Base-by-base conservation (phyloP, 2,797 vertebrate genomes). In the Garrulus glandarius region DNA sequence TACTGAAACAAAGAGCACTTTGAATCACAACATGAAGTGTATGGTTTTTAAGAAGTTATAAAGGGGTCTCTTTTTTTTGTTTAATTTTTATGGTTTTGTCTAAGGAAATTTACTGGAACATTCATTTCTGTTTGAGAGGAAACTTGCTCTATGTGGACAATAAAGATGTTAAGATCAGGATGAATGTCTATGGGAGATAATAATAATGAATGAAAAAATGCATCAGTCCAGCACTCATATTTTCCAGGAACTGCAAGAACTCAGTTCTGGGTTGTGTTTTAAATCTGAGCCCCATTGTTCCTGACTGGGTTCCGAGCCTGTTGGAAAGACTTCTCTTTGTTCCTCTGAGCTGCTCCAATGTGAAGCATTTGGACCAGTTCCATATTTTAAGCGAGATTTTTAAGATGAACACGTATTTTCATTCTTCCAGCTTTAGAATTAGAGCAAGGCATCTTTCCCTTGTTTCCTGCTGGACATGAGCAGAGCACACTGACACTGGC, bases 321-420 rank as follows among this genome's bases (percentile, higher is more conserved):
- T 93, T 78, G 24, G 75, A 96, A 95, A 93, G 93, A 70, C 68
- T 6, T 9, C 90, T 93, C 83, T 94, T 94, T 92, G 92, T 96
- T 93, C 89, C 82, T 71, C 63, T 26, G 68, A 94, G 74, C 84
- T 77, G 84, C 97, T 93, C 91, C 95, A 69, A 76, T 88, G 88
- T 67, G 84, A 92, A 78, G 43, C 89, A 27, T 53, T 94, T 96
- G 93, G 70, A 96, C 32, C 5, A 1, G 65, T 97, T 96, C 96
- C 87, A 44, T 71, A 77, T 90, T 95, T 84, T 68, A 93, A 94
- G 77, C 52, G 7, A 56, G 64, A 98, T 98, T 99, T 98, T 99
- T 98, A 98, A 98, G 97, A 97, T 98, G 98, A 97, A 98, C 98
- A 96, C 98, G 97, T 98, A 98, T 98, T 98, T 98, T 98, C 98